Base-by-base conservation (phyloP, 2,888 invertebrate genomes). In the Bibio marci region DNA sequence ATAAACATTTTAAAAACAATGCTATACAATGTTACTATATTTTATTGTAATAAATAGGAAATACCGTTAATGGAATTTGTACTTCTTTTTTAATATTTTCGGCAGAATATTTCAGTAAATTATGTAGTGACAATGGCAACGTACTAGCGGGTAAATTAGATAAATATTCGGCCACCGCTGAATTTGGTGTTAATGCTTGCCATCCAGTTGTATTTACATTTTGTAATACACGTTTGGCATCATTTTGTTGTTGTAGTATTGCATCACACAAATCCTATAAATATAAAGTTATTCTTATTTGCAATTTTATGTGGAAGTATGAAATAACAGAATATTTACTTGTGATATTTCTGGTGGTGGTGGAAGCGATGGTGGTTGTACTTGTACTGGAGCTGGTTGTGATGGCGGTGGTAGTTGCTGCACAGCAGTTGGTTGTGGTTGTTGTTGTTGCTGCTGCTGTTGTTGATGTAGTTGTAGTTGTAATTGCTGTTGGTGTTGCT, bases 61-160 rank as follows among this genome's bases (percentile, higher is more conserved):
- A 13, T 50, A 61, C 60, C 50, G 41, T 38, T 26, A 44, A 31
- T 18, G 58, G 59, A 65, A 66, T 53, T 62, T 65, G 44, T 60
- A 73, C 55, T 49, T 83, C 82, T 46, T 83, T 77, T 54, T 83
- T 83, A 44, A 74, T 73, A 43, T 73, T 78, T 51, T 77, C 76
- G 0, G 77, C 76, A 3, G 83, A 86, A 50, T 62, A 62, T 54
- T 62, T 62, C 40, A 62, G 57, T 54, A 62, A 62, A 54, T 62
- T 62, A 49, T 62, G 62, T 52, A 62, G 57, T 43, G 62, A 62
- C 46, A 62, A 59, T 56, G 62, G 62, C 54, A 62, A 56, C 53
- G 62, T 59, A 51, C 61, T 62, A 44, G 62, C 60, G 46, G 62
- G 52, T 51, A 62, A 54, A 55, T 62, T 62, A 32, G 62, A 62